These are phyloP conservation scores for Euclidia mi DNA, from an alignment of 2,888 invertebrate genomes.

Conservation along the genomic window DNA sequence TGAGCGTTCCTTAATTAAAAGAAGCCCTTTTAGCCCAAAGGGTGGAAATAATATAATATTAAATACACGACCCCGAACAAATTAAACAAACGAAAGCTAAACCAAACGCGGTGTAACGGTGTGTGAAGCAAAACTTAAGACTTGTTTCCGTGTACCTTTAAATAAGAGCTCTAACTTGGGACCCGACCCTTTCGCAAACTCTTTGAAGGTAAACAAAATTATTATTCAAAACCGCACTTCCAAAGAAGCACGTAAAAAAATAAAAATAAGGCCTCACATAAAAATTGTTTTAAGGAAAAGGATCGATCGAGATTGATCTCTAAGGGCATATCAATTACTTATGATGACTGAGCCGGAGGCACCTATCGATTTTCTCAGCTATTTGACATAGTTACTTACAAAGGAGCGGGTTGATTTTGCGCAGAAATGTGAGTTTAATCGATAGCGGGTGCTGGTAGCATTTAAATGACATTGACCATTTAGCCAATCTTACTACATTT, in stretches of 20 bases:
- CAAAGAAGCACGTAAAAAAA: constrained; percentile 12
- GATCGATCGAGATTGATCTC: background rate
- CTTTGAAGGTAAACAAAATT: constrained; percentile 40
- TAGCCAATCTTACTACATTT: no score
- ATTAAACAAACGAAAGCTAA: background rate
- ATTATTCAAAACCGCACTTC: constrained; percentile 31
- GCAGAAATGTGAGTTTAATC: no score
- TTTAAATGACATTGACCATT: no score
- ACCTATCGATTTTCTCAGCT: background rate
- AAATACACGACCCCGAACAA: no score
- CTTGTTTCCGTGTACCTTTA: constrained; percentile 20
- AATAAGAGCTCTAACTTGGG: constrained; percentile 30
- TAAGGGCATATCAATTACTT: constrained; percentile 4
- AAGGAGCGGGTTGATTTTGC: no score
- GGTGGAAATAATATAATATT: no score
- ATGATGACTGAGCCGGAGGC: no score
- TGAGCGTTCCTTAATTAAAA: no score
- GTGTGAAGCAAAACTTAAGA: constrained; percentile 15
- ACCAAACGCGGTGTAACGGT: constrained; percentile 10
- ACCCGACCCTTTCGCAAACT: constrained; percentile 16
- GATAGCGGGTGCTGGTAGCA: no score
- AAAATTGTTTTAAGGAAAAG: constrained; percentile 6
- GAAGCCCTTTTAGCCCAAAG: no score
- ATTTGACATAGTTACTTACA: no score
- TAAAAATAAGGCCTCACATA: constrained; percentile 7